Percentiles rank a stretch among this genome's conserved stretches.
Evolutionary conservation across 2,113 vertebrate genomes (phyloP).

Genomic region (Rhombomys opimus): DNA sequence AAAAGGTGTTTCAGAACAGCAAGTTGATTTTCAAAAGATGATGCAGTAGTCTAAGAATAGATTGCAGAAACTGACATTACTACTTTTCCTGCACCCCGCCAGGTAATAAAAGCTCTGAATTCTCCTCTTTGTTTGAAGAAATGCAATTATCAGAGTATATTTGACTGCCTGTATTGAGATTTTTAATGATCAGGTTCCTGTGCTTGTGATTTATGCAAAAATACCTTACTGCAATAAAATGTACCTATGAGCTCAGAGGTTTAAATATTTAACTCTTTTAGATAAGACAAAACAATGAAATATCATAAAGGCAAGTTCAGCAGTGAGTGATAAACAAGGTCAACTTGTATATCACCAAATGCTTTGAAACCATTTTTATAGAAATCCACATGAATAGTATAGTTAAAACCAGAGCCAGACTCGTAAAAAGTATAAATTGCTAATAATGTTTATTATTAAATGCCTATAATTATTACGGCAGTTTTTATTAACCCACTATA

Average conservation of each 20-base stretch:
- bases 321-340: conserved; percentile 31
- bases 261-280: conserved; percentile 58
- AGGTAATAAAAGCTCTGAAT: background rate
- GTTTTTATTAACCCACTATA: too few relatives aligned
- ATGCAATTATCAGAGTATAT: background rate
- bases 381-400: conserved; percentile 26
- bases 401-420: background rate
- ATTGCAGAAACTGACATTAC: background rate
- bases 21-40: conserved; percentile 33
- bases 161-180: background rate
- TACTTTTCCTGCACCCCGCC: background rate
- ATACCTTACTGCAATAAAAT: background rate
- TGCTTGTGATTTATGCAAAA: background rate
- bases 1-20: background rate
- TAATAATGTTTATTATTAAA: too few relatives aligned
- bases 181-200: background rate
- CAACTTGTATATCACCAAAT: background rate
- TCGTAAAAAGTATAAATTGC: too few relatives aligned
- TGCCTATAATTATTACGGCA: too few relatives aligned
- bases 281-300: conserved; percentile 47
- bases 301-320: conserved; percentile 24
- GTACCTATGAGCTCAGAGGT: background rate
- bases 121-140: conserved; percentile 1
- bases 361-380: background rate
- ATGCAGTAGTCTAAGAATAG: background rate